A percentile compares a stretch with the other conserved stretches of the same genome.
phyloP scores from a whole-genome alignment of 2,113 vertebrate species.

The Pica pica region DNA sequence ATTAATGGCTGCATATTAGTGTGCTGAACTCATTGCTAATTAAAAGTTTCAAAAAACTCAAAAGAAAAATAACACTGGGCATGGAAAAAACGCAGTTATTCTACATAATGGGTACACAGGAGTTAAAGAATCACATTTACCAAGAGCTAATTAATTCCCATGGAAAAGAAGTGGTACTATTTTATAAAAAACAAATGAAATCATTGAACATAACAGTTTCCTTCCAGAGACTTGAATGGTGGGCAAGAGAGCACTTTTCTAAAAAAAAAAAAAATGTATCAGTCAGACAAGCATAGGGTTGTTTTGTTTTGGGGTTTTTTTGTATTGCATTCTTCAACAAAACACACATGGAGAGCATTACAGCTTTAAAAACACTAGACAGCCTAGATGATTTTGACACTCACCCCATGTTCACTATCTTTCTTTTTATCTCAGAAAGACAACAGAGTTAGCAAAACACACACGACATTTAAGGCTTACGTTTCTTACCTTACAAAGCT shows the following conservation, averaged over 20 bases:
- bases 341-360: background rate
- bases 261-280: background rate
- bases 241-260: background rate
- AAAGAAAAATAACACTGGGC: background rate
- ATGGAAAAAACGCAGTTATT: background rate
- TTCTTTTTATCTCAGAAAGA: background rate
- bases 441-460: background rate
- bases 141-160: background rate
- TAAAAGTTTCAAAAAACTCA: conserved; percentile 17
- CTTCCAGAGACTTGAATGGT: background rate
- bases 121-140: background rate
- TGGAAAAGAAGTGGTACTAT: background rate
- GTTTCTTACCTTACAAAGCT: conserved; percentile 92
- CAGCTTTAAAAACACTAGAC: background rate
- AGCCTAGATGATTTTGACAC: background rate
- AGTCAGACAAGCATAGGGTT: background rate
- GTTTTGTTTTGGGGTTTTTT: background rate
- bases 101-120: background rate
- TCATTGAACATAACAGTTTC: background rate
- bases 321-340: background rate
- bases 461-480: conserved; percentile 8
- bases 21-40: background rate
- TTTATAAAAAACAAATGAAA: background rate
- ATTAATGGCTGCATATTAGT: background rate
- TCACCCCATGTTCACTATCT: background rate